Evolutionary conservation across 2,113 vertebrate species (phyloP).

Genomic region (Ptilonorhynchus violaceus): DNA sequence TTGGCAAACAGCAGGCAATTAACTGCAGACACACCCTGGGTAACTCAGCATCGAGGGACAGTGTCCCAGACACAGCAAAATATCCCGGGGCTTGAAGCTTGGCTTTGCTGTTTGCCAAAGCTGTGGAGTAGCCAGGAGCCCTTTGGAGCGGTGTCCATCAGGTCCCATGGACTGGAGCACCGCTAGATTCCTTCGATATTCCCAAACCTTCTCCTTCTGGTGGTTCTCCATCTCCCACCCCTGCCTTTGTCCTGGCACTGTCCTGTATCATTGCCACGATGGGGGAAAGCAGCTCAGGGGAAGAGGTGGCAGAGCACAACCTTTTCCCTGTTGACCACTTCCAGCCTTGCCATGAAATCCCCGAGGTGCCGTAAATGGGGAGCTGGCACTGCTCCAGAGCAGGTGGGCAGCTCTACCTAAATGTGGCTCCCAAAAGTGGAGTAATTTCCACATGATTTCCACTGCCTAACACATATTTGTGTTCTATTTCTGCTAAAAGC

Average conservation of each 20-base stretch:
- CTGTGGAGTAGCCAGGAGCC: background rate
- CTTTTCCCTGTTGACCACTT: background rate
- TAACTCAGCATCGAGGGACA: background rate
- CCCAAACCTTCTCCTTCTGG: background rate
- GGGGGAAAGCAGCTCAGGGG: background rate
- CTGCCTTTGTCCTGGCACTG: background rate
- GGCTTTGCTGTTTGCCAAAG: background rate
- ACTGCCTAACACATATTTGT: background rate
- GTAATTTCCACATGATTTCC: background rate
- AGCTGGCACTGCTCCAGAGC: background rate
- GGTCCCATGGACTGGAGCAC: background rate
- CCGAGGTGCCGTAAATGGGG: background rate
- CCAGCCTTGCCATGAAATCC: background rate
- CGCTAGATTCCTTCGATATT: background rate
- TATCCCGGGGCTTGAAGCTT: background rate
- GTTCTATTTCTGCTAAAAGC: background rate
- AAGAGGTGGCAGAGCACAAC: background rate
- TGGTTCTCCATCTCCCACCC: background rate
- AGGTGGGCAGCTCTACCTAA: background rate
- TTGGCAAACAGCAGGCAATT: slow-evolving; percentile 16
- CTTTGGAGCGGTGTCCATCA: background rate
- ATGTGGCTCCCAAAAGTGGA: background rate
- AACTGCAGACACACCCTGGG: background rate
- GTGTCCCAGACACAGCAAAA: background rate
- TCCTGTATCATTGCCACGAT: background rate